phyloP scores from a whole-genome alignment of 1,140 invertebrate genomes.

The Stegodyphus dumicola region DNA sequence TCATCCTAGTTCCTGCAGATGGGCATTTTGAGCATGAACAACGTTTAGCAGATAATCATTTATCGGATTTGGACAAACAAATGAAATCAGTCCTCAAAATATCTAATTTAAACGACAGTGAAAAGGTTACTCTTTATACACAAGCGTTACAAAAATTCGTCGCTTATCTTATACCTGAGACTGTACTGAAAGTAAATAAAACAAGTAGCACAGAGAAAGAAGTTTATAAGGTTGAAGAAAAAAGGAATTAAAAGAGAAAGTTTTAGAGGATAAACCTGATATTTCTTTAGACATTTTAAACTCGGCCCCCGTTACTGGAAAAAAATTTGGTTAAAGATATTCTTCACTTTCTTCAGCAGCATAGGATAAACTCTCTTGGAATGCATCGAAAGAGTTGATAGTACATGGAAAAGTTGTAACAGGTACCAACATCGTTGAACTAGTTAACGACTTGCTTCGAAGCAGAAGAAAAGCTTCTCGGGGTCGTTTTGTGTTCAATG shows the following conservation, averaged over 20 bases:
- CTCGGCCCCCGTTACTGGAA: no score
- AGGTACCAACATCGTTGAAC: not conserved
- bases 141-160: slow-evolving; percentile 5
- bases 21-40: not conserved
- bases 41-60: no score
- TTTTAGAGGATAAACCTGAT: no score
- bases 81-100: not conserved
- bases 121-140: not conserved
- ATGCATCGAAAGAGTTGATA: not conserved
- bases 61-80: not conserved
- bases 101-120: not conserved
- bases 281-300: no score
- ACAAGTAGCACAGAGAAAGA: not conserved
- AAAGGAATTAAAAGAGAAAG: not conserved
- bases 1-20: not conserved
- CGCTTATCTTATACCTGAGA: not conserved
- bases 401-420: not conserved
- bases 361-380: not conserved
- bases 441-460: not conserved
- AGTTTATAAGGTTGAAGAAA: not conserved
- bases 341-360: not conserved
- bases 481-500: not conserved
- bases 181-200: no score
- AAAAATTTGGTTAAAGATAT: not conserved
- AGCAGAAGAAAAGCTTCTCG: not conserved